These are phyloP conservation scores for Rafetus swinhoei DNA, from an alignment of 2,113 vertebrate species.

Conservation along the genomic window DNA sequence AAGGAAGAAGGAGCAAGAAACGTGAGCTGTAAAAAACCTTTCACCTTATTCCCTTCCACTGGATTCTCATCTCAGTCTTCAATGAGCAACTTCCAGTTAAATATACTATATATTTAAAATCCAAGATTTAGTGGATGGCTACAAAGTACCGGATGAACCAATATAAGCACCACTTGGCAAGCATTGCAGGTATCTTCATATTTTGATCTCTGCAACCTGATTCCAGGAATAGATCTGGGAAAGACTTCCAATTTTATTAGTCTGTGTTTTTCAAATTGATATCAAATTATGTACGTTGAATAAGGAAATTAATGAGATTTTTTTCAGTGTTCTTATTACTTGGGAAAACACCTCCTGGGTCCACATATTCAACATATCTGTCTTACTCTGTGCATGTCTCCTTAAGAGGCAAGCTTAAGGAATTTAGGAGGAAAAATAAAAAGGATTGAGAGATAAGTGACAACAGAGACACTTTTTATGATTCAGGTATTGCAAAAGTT, in stretches of 20 bases:
- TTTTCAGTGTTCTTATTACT: not conserved
- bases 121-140: not conserved
- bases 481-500: not conserved
- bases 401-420: conserved; percentile 8
- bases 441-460: not conserved
- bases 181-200: not conserved
- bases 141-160: not conserved
- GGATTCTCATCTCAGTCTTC: not conserved
- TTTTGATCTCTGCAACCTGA: not conserved
- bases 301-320: not conserved
- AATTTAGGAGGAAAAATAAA: conserved; percentile 10
- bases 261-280: not conserved
- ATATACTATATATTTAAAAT: not conserved
- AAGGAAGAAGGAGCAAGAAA: not conserved
- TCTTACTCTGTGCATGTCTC: not conserved
- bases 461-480: not conserved
- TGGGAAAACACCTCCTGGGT: not conserved
- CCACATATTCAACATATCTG: not conserved
- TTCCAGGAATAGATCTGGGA: fast-evolving
- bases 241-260: not conserved
- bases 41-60: not conserved
- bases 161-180: not conserved
- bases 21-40: not conserved
- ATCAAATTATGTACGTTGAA: not conserved
- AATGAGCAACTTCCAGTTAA: not conserved